phyloP scores from a whole-genome alignment of 2,888 invertebrate species.

The Dynastes maya region DNA sequence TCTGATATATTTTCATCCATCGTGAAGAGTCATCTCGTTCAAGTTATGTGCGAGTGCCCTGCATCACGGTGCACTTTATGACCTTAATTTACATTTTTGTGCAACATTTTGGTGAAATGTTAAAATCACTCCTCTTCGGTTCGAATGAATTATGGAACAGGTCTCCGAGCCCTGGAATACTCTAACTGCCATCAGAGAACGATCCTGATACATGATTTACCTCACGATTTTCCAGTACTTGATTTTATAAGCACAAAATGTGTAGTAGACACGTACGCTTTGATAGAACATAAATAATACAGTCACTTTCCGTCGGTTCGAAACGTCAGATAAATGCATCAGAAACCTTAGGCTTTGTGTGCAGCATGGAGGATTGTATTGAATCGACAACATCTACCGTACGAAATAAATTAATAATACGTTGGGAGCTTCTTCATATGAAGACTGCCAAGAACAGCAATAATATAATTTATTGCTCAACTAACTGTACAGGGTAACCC shows the following conservation, averaged over 20 bases:
- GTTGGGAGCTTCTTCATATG: no score
- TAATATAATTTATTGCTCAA: no score
- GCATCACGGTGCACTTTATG: constrained; percentile 37
- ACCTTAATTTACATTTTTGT: constrained; percentile 42
- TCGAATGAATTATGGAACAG: constrained; percentile 39
- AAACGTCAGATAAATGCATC: not conserved
- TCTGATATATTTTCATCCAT: constrained; percentile 29
- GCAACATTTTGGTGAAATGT: constrained; percentile 42
- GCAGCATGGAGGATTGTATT: no score
- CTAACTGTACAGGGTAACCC: no score
- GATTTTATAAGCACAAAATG: constrained; percentile 51
- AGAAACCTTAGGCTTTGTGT: not conserved
- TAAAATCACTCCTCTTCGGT: constrained; percentile 32
- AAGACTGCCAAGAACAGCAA: no score
- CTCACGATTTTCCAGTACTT: constrained; percentile 52
- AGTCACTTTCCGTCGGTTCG: constrained; percentile 15
- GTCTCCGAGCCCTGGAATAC: not conserved
- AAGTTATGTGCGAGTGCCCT: not conserved
- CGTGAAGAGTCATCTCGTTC: constrained; percentile 14
- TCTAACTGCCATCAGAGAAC: constrained; percentile 33
- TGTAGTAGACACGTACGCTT: constrained; percentile 51
- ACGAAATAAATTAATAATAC: no score
- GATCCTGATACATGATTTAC: constrained; percentile 54
- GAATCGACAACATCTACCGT: no score
- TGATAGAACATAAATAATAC: constrained; percentile 39